Evolutionary conservation across 2,888 invertebrate species (phyloP).

Genomic region (Oxytorus armatus): DNA sequence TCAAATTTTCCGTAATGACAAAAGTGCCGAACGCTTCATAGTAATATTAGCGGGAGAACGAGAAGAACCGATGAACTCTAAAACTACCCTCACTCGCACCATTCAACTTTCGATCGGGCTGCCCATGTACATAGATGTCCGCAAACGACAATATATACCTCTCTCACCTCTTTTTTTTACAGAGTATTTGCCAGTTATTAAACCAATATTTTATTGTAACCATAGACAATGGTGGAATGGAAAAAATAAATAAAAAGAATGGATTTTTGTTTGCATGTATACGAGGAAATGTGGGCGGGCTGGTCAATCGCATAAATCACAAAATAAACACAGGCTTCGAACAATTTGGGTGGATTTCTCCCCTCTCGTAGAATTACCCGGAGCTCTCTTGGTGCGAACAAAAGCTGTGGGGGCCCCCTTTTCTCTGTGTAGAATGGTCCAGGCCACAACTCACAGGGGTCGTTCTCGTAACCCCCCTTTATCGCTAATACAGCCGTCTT

Average conservation of each 20-base stretch:
- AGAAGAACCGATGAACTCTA: constrained; percentile 14
- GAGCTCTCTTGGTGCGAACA: constrained; percentile 57
- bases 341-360: constrained; percentile 74
- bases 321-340: constrained; percentile 77
- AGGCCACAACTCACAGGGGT: constrained; percentile 61
- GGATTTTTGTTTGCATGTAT: constrained; percentile 25
- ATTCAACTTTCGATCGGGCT: constrained; percentile 36
- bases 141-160: background rate
- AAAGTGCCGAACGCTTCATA: background rate
- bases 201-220: constrained; percentile 12
- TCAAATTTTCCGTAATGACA: background rate
- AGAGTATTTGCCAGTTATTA: constrained; percentile 13
- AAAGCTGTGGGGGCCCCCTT: constrained; percentile 66
- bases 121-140: background rate
- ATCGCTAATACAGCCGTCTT: constrained; percentile 78
- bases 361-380: constrained; percentile 62
- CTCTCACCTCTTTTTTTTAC: background rate
- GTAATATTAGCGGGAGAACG: background rate
- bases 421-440: constrained; percentile 64
- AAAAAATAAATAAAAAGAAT: constrained; percentile 41
- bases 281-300: constrained; percentile 54
- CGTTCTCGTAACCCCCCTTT: constrained; percentile 69
- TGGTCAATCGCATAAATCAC: constrained; percentile 80
- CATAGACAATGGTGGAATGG: background rate
- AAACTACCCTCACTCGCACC: constrained; percentile 18